These are phyloP conservation scores for Marisa cornuarietis DNA, from an alignment of 1,140 invertebrate species.

Conservation along the genomic window DNA sequence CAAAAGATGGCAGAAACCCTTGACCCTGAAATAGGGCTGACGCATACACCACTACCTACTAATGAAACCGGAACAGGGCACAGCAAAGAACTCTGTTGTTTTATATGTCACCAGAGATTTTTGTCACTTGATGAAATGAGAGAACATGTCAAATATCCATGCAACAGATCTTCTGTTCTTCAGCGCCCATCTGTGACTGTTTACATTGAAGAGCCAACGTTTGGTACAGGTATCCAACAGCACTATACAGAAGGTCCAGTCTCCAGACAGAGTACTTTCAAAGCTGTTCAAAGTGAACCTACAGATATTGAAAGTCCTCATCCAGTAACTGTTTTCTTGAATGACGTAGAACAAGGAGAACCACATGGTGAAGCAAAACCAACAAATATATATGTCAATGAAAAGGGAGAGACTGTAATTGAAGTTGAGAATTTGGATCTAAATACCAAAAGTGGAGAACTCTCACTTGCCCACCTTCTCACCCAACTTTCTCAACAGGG, in stretches of 20 bases:
- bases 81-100: constrained; percentile 35
- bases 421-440: constrained; percentile 34
- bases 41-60: constrained; percentile 7
- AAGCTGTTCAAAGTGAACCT: background rate
- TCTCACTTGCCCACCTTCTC: constrained; percentile 31
- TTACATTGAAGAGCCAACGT: constrained; percentile 13
- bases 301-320: constrained; percentile 8
- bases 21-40: constrained; percentile 14
- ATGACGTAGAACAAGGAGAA: background rate
- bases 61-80: constrained; percentile 27
- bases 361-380: constrained; percentile 17
- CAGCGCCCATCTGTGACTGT: constrained; percentile 12
- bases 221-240: constrained; percentile 21
- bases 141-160: constrained; percentile 49
- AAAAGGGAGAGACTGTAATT: constrained; percentile 33
- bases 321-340: constrained; percentile 12
- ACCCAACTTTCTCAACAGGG: constrained; percentile 34
- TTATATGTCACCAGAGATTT: constrained; percentile 49
- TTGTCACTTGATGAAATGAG: constrained; percentile 50
- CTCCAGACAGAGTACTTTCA: background rate
- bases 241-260: constrained; percentile 17
- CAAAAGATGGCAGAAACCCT: constrained; percentile 31
- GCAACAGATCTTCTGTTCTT: constrained; percentile 30
- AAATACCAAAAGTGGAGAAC: constrained; percentile 29
- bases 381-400: constrained; percentile 34